These are phyloP conservation scores for Polyommatus icarus DNA, from an alignment of 2,888 invertebrate species.

Conservation along the genomic window DNA sequence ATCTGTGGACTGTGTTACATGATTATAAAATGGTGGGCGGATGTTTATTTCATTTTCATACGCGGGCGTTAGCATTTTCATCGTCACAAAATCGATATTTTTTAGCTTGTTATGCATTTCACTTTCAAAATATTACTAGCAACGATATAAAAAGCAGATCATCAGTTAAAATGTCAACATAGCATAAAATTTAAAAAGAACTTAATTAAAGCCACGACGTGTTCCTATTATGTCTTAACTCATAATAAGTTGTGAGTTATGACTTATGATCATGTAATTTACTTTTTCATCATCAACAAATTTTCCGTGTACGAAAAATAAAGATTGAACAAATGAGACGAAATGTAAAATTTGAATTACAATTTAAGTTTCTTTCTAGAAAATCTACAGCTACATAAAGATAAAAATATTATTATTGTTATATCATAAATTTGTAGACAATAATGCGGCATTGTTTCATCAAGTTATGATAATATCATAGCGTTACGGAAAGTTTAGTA, in stretches of 20 bases:
- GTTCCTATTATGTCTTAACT: no score
- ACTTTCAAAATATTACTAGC: not conserved
- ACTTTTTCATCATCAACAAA: no score
- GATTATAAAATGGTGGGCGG: not conserved
- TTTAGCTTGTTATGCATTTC: not conserved
- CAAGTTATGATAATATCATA: not conserved
- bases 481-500: not conserved
- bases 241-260: no score
- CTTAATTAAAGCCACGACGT: no score
- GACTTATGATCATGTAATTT: no score
- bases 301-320: no score
- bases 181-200: not conserved
- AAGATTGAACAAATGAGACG: no score
- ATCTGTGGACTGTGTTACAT: not conserved
- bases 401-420: not conserved
- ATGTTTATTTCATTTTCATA: no score
- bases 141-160: not conserved
- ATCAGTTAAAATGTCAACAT: not conserved
- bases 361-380: no score
- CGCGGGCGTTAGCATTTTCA: not conserved
- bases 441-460: not conserved
- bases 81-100: not conserved
- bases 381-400: no score
- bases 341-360: no score
- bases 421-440: not conserved